These are phyloP conservation scores for Uloborus plumipes DNA, from an alignment of 2,888 invertebrate species.

Conservation along the genomic window DNA sequence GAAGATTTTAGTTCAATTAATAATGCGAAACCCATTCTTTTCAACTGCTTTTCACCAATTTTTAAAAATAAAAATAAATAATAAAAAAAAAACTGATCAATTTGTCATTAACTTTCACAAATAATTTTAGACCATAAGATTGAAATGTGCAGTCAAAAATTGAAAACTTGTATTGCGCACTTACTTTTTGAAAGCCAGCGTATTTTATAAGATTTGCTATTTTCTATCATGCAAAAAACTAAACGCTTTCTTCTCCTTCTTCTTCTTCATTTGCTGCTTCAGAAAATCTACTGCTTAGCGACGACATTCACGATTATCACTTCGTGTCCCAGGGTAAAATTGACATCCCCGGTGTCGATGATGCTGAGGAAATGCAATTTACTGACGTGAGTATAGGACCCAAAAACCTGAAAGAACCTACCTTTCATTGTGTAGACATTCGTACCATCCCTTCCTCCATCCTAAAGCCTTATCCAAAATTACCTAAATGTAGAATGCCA, in stretches of 20 bases:
- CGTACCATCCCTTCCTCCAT: neutral
- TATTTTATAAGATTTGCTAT: no score
- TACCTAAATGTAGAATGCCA: no score
- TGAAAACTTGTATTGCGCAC: no score
- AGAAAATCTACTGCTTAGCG: slow-evolving; percentile 85
- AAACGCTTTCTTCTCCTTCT: slow-evolving; percentile 7
- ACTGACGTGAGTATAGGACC: slow-evolving; percentile 84
- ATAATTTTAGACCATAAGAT: no score
- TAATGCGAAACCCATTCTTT: no score
- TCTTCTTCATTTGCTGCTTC: slow-evolving; percentile 68
- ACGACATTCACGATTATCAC: slow-evolving; percentile 93
- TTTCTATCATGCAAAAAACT: no score
- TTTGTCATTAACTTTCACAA: no score
- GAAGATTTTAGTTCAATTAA: no score
- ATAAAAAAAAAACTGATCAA: no score
- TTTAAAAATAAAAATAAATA: no score
- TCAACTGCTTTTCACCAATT: no score
- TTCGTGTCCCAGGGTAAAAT: slow-evolving; percentile 97
- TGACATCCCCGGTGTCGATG: slow-evolving; percentile 94
- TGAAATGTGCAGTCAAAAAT: neutral
- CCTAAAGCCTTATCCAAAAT: neutral
- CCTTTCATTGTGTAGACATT: neutral
- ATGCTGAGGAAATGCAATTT: slow-evolving; percentile 89
- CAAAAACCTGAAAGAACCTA: neutral
- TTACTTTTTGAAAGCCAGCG: no score